Percentiles rank a stretch among this genome's conserved stretches.
Conservation (phyloP, 2,888 invertebrate species). For the Agriopis aurantiaria region DNA sequence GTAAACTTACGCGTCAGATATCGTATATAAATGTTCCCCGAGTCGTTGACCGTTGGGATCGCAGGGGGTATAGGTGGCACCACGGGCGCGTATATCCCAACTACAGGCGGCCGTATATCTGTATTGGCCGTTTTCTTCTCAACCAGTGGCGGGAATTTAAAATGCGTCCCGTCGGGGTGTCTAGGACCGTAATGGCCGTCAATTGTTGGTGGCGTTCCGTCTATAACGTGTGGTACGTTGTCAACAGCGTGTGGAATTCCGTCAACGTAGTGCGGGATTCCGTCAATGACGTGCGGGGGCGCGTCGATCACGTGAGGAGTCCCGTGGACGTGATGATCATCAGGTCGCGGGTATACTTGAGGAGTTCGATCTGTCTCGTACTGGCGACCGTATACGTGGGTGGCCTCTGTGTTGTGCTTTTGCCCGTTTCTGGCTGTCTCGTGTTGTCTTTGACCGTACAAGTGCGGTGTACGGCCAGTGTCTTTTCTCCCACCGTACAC, state of each 20-base stretch:
- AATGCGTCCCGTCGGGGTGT: slow-evolving; percentile 28
- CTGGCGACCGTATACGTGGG: slow-evolving; percentile 29
- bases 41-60: slow-evolving; percentile 69
- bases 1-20: slow-evolving; percentile 81
- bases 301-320: slow-evolving; percentile 32
- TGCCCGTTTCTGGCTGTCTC: slow-evolving; percentile 32
- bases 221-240: slow-evolving; percentile 32
- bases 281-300: slow-evolving; percentile 38
- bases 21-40: slow-evolving; percentile 73
- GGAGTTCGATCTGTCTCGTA: slow-evolving; percentile 24
- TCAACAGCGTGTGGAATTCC: slow-evolving; percentile 29
- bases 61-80: slow-evolving; percentile 55
- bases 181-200: slow-evolving; percentile 20
- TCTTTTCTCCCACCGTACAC: slow-evolving; percentile 27
- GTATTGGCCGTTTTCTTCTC: slow-evolving; percentile 36
- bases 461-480: slow-evolving; percentile 19
- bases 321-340: slow-evolving; percentile 23
- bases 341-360: slow-evolving; percentile 35
- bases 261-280: slow-evolving; percentile 36
- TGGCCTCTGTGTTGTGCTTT: slow-evolving; percentile 19
- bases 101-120: slow-evolving; percentile 51
- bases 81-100: slow-evolving; percentile 55
- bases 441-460: slow-evolving; percentile 21
- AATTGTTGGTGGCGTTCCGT: slow-evolving; percentile 22
- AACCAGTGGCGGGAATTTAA: slow-evolving; percentile 35